Conservation (phyloP, 2,113 vertebrate genomes). For the Oxygymnocypris stewartii region DNA sequence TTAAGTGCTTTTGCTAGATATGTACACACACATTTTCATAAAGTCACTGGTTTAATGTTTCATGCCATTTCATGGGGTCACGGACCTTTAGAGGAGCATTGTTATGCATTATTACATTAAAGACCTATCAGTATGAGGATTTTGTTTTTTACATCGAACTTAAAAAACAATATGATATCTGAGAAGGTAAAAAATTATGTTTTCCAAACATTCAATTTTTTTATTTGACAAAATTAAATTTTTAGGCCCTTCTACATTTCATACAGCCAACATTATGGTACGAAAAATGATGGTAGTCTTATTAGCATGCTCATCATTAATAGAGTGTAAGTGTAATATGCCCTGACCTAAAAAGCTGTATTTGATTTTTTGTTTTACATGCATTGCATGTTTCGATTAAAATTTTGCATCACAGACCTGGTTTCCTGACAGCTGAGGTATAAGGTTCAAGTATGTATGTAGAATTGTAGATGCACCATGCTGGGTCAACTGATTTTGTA, state of each 20-base stretch:
- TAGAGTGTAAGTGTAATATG: not conserved
- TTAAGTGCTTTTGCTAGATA: conserved; percentile 52
- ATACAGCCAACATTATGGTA: not conserved
- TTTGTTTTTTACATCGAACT: not conserved
- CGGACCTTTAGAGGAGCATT: not conserved
- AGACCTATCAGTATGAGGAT: too few relatives aligned
- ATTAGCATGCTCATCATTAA: too few relatives aligned
- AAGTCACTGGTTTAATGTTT: conserved; percentile 23
- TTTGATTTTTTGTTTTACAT: not conserved
- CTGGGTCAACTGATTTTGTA: not conserved
- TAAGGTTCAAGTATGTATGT: not conserved
- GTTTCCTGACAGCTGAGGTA: not conserved
- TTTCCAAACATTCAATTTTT: not conserved
- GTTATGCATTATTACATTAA: not conserved
- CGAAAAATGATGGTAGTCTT: not conserved
- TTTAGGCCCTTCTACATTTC: not conserved
- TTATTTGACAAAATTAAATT: not conserved
- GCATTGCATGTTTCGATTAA: not conserved
- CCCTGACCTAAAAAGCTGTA: not conserved
- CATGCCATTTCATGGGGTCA: conserved; percentile 9
- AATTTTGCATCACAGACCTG: not conserved
- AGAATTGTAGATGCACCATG: not conserved
- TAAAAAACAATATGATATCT: not conserved
- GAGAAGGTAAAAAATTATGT: not conserved
- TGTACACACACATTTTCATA: conserved; percentile 56